Base-by-base conservation (phyloP, 2,888 invertebrate genomes). In the Cephus runcator region DNA sequence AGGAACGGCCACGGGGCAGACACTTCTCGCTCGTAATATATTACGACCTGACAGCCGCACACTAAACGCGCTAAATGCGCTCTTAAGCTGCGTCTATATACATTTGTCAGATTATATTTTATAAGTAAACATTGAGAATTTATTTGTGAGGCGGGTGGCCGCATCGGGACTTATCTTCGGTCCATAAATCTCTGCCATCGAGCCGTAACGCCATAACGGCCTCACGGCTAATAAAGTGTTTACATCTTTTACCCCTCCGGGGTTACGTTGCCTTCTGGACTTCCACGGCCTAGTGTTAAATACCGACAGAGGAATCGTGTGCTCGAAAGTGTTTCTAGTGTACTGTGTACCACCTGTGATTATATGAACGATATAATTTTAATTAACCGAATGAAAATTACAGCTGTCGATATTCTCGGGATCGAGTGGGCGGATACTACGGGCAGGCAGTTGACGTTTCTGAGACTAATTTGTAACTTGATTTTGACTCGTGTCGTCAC, bases 1-100 rank as follows among this genome's bases (percentile, higher is more conserved):
- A 85, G 85, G 85, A 79, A 82, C 86, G 85, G 85, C 85, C 86
- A 86, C 69, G 85, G 87, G 87, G 85, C 84, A 83, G 81, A 79
- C 81, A 81, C 85, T 85, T 84, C 76, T 79, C 77, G 69, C 75
- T 40, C 79, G 80, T 84, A 85, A 88, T 88, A 88, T 88, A 87
- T 88, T 87, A 85, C 83, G 79, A 82, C 77, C 83, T 85, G 85
- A 85, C 86, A 81, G 85, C 82, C 83, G 83, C 85, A 82, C 82
- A 80, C 84, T 83, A 82, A 79, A 82, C 82, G 83, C 81, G 78
- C 56, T 75, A 78, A 75, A 75, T 73, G 34, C 78, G 40, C 80
- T 76, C 79, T 81, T 79, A 77, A 77, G 77, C 75, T 34, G 68
- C 77, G 73, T 81, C 80, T 82, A 78, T 81, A 79, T 79, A 78